Evolutionary conservation across 2,113 vertebrate species (phyloP), one percentile per base, ranked within the genome.

Genomic region (Capreolus pygargus): DNA sequence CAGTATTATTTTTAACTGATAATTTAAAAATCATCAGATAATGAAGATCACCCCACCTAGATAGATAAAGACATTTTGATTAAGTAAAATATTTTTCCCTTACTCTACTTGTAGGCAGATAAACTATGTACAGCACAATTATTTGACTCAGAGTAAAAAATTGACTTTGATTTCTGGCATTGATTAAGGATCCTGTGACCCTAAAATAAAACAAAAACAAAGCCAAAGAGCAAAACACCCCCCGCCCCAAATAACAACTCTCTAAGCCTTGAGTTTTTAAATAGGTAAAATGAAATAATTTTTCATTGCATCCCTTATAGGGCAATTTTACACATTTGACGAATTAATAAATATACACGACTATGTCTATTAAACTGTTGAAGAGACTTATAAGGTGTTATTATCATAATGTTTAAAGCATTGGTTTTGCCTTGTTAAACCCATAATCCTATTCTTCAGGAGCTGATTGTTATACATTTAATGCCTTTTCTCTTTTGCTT

Each of bases 231-330:
- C 30, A 94, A 92, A 93, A 91, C 21, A 54, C 5, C n/a, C n/a
- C n/a, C 5, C 85, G 25, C 21, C 21, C 7, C 76, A 79, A 95
- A 64, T 23, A 87, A 54, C 21, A 47, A 50, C 47, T 95, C 30
- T 88, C 45, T 91, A 86, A 78, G 67, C 43, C 10, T 84, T 92
- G 27, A 58, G 39, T 86, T 82, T 96, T 90, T 28, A 90, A 91
- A 92, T 81, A 79, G 58, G 19, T 60, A 85, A 95, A 94, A 96
- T 92, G n/a, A 82, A 86, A 19, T 86, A 19, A 82, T 93, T 96
- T 96, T 95, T 90, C 39, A 86, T 17, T 52, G 15, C 5, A 92
- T 96, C 12, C 9, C n/a, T 91, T 89, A 43, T 58, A 79, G 87
- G 39, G 17, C 25, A 79, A 13, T 76, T 92, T 95, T 93, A 16